phyloP scores from a whole-genome alignment of 2,888 invertebrate species.

The Rhingia campestris region DNA sequence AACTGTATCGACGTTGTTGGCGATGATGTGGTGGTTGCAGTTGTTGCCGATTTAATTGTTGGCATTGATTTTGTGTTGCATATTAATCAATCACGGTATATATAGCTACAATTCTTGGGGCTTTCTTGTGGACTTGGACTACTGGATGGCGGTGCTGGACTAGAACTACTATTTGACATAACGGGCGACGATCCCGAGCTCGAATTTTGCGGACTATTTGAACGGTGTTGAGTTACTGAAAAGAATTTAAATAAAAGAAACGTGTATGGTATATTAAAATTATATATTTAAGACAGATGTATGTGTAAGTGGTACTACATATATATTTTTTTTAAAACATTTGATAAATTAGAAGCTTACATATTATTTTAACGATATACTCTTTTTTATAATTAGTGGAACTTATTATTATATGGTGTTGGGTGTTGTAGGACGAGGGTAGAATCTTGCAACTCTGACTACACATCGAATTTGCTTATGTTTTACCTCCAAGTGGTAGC shows the following conservation, averaged over 20 bases:
- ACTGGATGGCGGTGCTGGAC: slow-evolving; percentile 83
- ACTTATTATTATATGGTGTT: no score
- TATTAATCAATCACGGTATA: slow-evolving; percentile 84
- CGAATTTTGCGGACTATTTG: slow-evolving; percentile 83
- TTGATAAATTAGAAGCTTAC: no score
- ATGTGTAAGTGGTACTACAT: no score
- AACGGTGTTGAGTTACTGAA: slow-evolving; percentile 83
- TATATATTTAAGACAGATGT: neutral
- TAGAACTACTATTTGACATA: slow-evolving; percentile 83
- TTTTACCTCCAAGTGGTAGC: no score
- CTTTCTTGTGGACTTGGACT: slow-evolving; percentile 83
- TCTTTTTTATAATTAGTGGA: no score
- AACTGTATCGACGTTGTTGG: slow-evolving; percentile 48
- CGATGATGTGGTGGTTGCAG: slow-evolving; percentile 71
- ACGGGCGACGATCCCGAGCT: slow-evolving; percentile 83
- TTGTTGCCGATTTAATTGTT: slow-evolving; percentile 79
- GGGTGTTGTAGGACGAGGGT: no score
- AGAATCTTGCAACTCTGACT: no score
- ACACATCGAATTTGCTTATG: no score
- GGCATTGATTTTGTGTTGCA: slow-evolving; percentile 83
- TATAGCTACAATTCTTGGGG: slow-evolving; percentile 83
- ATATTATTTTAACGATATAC: no score
- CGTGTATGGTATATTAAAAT: neutral
- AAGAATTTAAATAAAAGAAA: slow-evolving; percentile 45
- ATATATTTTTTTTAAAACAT: no score